These are phyloP conservation scores for Leptinotarsa undecemlineata DNA, from an alignment of 1,140 invertebrate species.

Conservation along the genomic window DNA sequence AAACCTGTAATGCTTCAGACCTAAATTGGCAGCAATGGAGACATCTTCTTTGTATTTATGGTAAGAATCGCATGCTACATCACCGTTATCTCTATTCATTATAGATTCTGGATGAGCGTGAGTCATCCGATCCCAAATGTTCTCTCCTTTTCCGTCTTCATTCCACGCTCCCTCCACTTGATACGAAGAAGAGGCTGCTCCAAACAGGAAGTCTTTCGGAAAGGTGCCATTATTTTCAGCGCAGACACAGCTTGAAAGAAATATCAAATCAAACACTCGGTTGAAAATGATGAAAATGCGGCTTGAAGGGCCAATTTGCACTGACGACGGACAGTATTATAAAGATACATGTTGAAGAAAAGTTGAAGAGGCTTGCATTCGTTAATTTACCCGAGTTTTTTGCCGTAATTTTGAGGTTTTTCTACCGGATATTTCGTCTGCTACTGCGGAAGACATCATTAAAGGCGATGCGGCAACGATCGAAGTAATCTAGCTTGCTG, in stretches of 20 bases:
- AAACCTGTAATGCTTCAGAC: constrained; percentile 60
- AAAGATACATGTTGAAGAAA: too few species aligned
- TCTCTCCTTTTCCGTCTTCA: constrained; percentile 56
- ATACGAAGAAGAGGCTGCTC: constrained; percentile 45
- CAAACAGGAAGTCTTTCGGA: constrained; percentile 50
- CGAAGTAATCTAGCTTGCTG: too few species aligned
- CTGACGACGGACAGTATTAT: too few species aligned
- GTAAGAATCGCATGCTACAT: constrained; percentile 64
- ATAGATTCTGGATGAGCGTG: constrained; percentile 60
- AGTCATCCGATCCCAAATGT: constrained; percentile 64
- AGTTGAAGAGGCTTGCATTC: too few species aligned
- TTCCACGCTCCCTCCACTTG: constrained; percentile 52
- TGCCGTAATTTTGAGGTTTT: too few species aligned
- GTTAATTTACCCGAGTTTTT: too few species aligned
- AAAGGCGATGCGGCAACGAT: too few species aligned
- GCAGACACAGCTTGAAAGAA: background rate
- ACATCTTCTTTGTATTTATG: constrained; percentile 63
- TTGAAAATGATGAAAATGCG: too few species aligned
- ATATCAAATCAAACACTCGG: too few species aligned
- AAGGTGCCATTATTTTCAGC: constrained; percentile 30
- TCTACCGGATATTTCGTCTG: too few species aligned
- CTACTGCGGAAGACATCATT: too few species aligned
- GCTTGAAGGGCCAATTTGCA: too few species aligned
- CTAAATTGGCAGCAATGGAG: constrained; percentile 55
- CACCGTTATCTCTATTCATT: constrained; percentile 59